Base-by-base conservation (phyloP, 2,888 invertebrate genomes). In the Plutella xylostella region DNA sequence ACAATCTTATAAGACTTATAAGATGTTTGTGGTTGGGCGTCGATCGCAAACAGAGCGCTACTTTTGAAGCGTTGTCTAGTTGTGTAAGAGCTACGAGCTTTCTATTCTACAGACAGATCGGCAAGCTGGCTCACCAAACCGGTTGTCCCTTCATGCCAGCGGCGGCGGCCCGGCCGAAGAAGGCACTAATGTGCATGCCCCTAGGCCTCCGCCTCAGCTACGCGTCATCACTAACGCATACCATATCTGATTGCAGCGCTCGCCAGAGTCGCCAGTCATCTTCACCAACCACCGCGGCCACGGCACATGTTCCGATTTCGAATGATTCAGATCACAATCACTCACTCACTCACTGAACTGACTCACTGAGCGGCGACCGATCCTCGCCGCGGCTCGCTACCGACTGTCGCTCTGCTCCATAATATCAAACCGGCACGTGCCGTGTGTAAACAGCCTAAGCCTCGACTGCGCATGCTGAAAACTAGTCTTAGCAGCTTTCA, bases 121-220 rank as follows among this genome's bases (percentile, higher is more conserved):
- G 65, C 57, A 63, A 61, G 62, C 68, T 65, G 63, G 71, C 80
- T 83, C 69, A 83, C 82, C 82, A 83, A 76, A 83, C 82, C 79
- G 83, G 82, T 79, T 78, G 79, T 57, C 79, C 83, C 75, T 78
- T 80, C 82, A 83, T 82, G 65, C 71, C 71, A 68, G 67, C 62
- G 54, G 58, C 59, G n/a, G n/a, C 59, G 66, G 65, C 56, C 70
- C 72, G 57, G 63, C 59, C 48, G 69, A 63, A 63, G 73, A 59
- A 56, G 70, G 63, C 55, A 61, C 62, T 65, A 76, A 66, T n/a
- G 63, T 73, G 74, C 77, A 79, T 75, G 67, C n/a, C n/a, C n/a
- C n/a, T n/a, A n/a, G n/a, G n/a, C n/a, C n/a, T n/a, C n/a, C n/a
- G n/a, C 57, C 56, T 73, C 66, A 75, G 68, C 68, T 68, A 62